A percentile compares a stretch with the other conserved stretches of the same genome.
Evolutionary conservation across 1,140 invertebrate genomes (phyloP).

Genomic region (Caenorhabditis latens): DNA sequence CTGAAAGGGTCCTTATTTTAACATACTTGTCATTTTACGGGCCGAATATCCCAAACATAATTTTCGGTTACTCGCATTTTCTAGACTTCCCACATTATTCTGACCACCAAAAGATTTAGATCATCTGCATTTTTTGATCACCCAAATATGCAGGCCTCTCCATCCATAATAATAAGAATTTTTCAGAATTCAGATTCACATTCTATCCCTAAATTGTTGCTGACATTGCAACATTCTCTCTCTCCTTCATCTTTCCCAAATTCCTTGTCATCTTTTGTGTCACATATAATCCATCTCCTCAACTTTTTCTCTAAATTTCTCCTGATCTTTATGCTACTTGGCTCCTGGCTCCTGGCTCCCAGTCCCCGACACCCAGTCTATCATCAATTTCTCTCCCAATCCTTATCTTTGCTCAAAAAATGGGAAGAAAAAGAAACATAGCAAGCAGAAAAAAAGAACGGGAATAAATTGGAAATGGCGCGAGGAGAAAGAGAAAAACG

Average conservation of each 20-base stretch:
- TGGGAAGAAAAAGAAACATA: neutral
- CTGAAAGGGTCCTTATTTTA: too few species aligned
- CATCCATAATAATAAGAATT: too few species aligned
- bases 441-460: neutral
- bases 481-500: neutral
- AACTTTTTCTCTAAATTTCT: neutral
- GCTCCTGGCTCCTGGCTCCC: neutral
- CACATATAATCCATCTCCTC: neutral
- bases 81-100: too few species aligned
- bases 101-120: too few species aligned
- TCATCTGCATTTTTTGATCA: too few species aligned
- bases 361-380: neutral
- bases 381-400: neutral
- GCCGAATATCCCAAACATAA: too few species aligned
- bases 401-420: neutral
- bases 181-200: too few species aligned
- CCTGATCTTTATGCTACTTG: neutral
- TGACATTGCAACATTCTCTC: neutral
- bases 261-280: too few species aligned
- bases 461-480: neutral
- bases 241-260: neutral
- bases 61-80: too few species aligned
- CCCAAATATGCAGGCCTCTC: too few species aligned
- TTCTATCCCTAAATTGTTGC: too few species aligned
- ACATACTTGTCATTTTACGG: too few species aligned